Evolutionary conservation across 2,113 vertebrate genomes (phyloP).

Genomic region (Ailuropoda melanoleuca): DNA sequence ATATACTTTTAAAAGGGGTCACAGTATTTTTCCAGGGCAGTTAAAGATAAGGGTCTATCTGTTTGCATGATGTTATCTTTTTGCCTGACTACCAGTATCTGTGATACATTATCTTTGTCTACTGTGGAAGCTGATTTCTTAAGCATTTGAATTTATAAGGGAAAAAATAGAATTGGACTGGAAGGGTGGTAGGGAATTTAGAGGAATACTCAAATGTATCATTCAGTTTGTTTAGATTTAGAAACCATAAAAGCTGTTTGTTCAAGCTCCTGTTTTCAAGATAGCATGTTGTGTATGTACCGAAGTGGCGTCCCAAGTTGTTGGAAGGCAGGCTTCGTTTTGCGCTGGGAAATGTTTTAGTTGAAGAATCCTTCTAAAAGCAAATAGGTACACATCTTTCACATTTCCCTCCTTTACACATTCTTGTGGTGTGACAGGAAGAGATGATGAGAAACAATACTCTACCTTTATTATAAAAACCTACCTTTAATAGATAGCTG

Average conservation of each 20-base stretch:
- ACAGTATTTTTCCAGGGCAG: background rate
- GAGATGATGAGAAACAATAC: background rate
- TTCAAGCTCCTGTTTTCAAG: conserved; percentile 29
- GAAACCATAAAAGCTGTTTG: conserved; percentile 57
- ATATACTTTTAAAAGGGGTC: background rate
- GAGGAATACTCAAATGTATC: conserved; percentile 41
- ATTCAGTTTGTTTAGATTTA: conserved; percentile 41
- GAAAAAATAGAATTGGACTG: conserved; percentile 42
- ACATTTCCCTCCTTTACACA: background rate
- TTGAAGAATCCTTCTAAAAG: background rate
- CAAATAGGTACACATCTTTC: background rate
- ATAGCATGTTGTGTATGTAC: background rate
- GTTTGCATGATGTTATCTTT: background rate
- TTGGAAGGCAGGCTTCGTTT: conserved; percentile 20
- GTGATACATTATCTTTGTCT: background rate
- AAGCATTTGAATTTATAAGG: conserved; percentile 30
- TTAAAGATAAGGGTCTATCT: background rate
- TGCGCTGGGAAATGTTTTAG: conserved; percentile 35
- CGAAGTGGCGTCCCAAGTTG: background rate
- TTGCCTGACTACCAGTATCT: conserved; percentile 13
- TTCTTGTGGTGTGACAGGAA: background rate
- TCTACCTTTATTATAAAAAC: background rate
- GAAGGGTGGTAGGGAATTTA: conserved; percentile 49
- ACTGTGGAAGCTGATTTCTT: background rate
- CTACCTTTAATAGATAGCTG: background rate